Percentiles rank a stretch among this genome's conserved stretches.
Conservation (phyloP, 2,888 invertebrate species). For the Drymonia ruficornis region DNA sequence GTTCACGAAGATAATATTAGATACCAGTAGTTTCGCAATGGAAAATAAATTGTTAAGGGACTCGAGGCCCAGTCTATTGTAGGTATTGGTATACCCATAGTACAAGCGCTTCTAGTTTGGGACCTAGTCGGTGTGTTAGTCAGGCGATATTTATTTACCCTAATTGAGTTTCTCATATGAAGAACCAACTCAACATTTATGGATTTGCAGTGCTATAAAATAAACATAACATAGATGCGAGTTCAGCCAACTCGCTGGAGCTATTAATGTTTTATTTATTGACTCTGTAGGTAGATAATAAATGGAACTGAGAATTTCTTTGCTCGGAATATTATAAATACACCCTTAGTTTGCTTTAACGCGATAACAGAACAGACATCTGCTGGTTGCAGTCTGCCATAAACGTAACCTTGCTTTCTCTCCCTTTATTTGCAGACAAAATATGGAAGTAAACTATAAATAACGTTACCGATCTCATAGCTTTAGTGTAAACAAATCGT, state of each 20-base stretch:
- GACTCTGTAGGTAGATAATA: background rate
- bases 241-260: background rate
- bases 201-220: background rate
- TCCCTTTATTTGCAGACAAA: slow-evolving; percentile 37
- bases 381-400: slow-evolving; percentile 28
- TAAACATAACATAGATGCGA: background rate
- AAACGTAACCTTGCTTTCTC: slow-evolving; percentile 22
- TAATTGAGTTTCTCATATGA: background rate
- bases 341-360: slow-evolving; percentile 1
- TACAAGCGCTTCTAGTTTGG: too few species aligned
- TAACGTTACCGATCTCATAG: slow-evolving; percentile 22
- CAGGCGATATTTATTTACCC: background rate
- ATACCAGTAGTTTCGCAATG: too few species aligned
- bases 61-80: too few species aligned
- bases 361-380: slow-evolving; percentile 30
- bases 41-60: too few species aligned
- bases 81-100: too few species aligned
- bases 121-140: too few species aligned
- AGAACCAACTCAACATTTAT: background rate
- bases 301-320: background rate
- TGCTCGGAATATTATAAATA: background rate
- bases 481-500: slow-evolving; percentile 21
- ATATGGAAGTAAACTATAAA: slow-evolving; percentile 32
- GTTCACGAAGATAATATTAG: too few species aligned
- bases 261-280: slow-evolving; percentile 1